Conservation (phyloP, 2,113 vertebrate genomes). For the Podarcis cretensis region DNA sequence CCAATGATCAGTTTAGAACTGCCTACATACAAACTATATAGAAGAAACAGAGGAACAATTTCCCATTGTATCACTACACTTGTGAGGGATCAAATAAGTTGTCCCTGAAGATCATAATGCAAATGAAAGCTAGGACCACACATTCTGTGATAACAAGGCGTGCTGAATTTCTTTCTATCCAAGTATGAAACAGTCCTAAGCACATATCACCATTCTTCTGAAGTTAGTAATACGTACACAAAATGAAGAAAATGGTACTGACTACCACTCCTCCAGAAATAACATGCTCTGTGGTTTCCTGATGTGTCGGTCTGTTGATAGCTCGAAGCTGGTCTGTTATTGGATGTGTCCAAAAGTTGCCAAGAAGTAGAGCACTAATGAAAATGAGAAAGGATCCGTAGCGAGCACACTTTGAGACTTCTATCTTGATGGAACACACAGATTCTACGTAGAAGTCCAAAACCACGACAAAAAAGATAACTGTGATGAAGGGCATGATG, state of each 20-base stretch:
- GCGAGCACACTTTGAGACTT: slow-evolving; percentile 85
- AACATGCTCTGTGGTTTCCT: slow-evolving; percentile 91
- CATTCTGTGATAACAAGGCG: background rate
- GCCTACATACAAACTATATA: background rate
- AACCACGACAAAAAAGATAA: slow-evolving; percentile 92
- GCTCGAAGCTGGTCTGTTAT: slow-evolving; percentile 91
- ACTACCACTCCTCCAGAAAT: slow-evolving; percentile 96
- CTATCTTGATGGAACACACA: slow-evolving; percentile 91
- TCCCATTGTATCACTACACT: background rate
- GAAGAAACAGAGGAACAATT: no score
- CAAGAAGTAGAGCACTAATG: slow-evolving; percentile 88
- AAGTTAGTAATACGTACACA: slow-evolving; percentile 81
- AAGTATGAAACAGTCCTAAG: no score
- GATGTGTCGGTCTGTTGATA: slow-evolving; percentile 83
- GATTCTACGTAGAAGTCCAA: slow-evolving; percentile 98
- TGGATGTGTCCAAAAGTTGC: slow-evolving; percentile 96
- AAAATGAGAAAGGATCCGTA: slow-evolving; percentile 87
- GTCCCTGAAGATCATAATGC: background rate
- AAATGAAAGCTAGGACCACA: background rate
- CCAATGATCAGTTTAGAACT: background rate
- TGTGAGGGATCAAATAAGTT: background rate
- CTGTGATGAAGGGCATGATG: slow-evolving; percentile 87
- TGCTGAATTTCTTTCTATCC: background rate
- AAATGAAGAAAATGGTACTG: slow-evolving; percentile 94
- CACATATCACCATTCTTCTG: background rate